Evolutionary conservation across 2,888 invertebrate species (phyloP), one percentile per base, ranked within the genome.

Genomic region (Luffia ferchaultella): DNA sequence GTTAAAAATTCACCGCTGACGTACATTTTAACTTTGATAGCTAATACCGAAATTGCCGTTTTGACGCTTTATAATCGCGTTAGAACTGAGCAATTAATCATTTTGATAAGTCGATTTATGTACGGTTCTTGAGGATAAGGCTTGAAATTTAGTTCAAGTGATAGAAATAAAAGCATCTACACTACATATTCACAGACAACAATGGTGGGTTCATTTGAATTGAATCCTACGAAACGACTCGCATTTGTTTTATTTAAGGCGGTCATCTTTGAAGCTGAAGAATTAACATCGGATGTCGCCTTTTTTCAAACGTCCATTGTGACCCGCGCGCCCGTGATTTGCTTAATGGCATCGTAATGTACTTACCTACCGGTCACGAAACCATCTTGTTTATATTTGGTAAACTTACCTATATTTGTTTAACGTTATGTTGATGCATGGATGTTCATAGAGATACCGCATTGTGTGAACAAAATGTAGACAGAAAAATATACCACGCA

Each of bases 131-230:
- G 12, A 30, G 3, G 12, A 30, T 7, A 7, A 30, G 12, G 5
- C 12, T 30, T 12, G 30, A 12, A 30, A 30, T 3, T 30, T 12
- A 30, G 5, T 30, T 30, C 12, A 7, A 30, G 12, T 7, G 3
- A 30, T 7, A 7, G 30, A 12, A 30, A 49, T 20, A 20, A 20
- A 49, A 43, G 42, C 43, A 48, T 48, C 42, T 43, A 49, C 18
- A 42, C 7, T 30, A 30, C 30, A 30, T 12, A 12, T 30, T 30
- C 30, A 18, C 75, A 82, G 80, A 80, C 80, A 79, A 80, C 80
- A 80, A 79, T 80, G 69, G 70, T 62, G 63, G 60, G 58, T 16
- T 17, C 64, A 73, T 76, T 78, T 76, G 76, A 77, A 79, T 80
- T 73, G 73, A 75, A 77, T 75, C 63, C 62, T 65, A 60, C 50